A percentile compares a stretch with the other conserved stretches of the same genome.
Conservation (phyloP, 1,140 invertebrate species). For the Caenorhabditis inopinata region DNA sequence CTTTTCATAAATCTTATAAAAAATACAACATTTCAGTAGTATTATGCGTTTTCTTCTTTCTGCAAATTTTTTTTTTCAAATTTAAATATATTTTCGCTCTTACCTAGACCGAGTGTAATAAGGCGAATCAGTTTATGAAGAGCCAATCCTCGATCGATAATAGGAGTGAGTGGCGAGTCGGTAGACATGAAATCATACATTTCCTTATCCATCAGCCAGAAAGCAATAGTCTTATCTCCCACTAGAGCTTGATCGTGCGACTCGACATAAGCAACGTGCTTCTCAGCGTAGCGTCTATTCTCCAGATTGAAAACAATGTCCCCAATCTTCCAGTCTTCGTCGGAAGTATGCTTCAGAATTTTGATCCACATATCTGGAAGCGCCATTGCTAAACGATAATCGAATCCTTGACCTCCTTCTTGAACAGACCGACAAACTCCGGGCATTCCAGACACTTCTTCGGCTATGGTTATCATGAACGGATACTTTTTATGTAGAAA, state of each 20-base stretch:
- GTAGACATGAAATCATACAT: slow-evolving; percentile 68
- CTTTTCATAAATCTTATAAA: too few species aligned
- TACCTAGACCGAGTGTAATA: slow-evolving; percentile 79
- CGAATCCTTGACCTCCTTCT: slow-evolving; percentile 93
- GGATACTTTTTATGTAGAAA: slow-evolving; percentile 82
- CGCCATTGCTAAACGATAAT: slow-evolving; percentile 95
- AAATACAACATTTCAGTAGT: too few species aligned
- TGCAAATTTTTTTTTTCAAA: too few species aligned
- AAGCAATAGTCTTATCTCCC: slow-evolving; percentile 96
- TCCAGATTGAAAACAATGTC: slow-evolving; percentile 89
- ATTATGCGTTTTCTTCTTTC: too few species aligned
- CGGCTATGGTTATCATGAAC: slow-evolving; percentile 87
- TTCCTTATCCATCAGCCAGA: slow-evolving; percentile 97
- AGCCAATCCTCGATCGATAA: slow-evolving; percentile 87
- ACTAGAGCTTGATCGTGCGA: slow-evolving; percentile 98
- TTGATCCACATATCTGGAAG: slow-evolving; percentile 98
- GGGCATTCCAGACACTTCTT: slow-evolving; percentile 99
- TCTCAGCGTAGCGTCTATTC: slow-evolving; percentile 86
- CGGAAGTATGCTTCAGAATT: slow-evolving; percentile 72
- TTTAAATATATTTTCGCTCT: too few species aligned
- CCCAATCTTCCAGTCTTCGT: slow-evolving; percentile 92
- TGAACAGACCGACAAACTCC: slow-evolving; percentile 84
- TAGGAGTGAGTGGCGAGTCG: slow-evolving; percentile 69
- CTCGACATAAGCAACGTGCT: slow-evolving; percentile 91
- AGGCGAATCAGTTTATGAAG: slow-evolving; percentile 95